Evolutionary conservation across 2,888 invertebrate species (phyloP).

Genomic region (Drosophila colorata): DNA sequence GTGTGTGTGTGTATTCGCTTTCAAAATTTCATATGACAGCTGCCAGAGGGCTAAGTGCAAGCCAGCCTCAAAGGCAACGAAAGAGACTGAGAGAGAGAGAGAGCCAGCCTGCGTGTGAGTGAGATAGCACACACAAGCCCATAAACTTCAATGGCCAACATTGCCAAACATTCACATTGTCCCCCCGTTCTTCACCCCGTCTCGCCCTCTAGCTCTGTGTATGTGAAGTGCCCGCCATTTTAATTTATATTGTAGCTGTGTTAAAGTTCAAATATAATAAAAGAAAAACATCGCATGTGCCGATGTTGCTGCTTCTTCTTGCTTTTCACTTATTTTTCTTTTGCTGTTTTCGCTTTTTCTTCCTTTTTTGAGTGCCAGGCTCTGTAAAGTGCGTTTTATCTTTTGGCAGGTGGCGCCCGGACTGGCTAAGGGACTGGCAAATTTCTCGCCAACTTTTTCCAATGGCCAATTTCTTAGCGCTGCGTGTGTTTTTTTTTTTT

Average conservation of each 20-base stretch:
- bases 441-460: constrained; percentile 49
- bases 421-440: neutral
- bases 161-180: constrained; percentile 19
- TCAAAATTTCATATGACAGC: constrained; percentile 65
- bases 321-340: constrained; percentile 19
- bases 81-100: neutral
- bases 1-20: constrained; percentile 25
- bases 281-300: constrained; percentile 59
- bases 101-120: constrained; percentile 1
- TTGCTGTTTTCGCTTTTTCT: neutral
- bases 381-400: constrained; percentile 72
- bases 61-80: constrained; percentile 11
- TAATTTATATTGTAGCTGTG: constrained; percentile 77
- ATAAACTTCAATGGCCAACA: constrained; percentile 59
- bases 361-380: constrained; percentile 22
- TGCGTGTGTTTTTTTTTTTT: constrained; percentile 30
- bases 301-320: constrained; percentile 2
- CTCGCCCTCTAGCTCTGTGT: neutral
- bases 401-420: constrained; percentile 51
- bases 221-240: constrained; percentile 65
- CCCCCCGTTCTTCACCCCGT: neutral
- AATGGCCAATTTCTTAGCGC: constrained; percentile 62
- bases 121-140: constrained; percentile 35
- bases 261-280: constrained; percentile 74
- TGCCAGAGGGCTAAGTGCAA: constrained; percentile 58